Base-by-base conservation (phyloP, 2,113 vertebrate species). In the Carlito syrichta region DNA sequence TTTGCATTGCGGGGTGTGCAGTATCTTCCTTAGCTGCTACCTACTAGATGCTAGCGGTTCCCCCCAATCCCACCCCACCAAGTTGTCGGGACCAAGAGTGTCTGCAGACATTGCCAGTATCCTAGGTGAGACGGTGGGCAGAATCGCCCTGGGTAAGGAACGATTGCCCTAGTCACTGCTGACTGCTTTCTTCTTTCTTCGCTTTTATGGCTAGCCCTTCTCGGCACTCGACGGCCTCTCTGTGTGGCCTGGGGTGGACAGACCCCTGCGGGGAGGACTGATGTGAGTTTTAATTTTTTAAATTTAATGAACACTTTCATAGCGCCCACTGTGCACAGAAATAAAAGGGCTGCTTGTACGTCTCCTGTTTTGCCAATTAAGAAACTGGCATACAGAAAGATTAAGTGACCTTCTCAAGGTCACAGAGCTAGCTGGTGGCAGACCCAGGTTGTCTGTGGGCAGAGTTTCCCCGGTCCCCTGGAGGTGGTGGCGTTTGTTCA, bases 1-100 rank as follows among this genome's bases (percentile, higher is more conserved):
- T 27, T 27, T 84, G 56, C 1, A 0, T 45, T 30, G 8, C 32
- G 1, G 1, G 23, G 1, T 13, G 23, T 50, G 27, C 13, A 17
- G 27, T 9, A 35, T 56, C 45, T 38, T 23, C 38, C 38, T 11
- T 2, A 4, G 9, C 45, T 20, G 76, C 68, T 27, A 2, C 35
- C 45, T 16, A 11, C 16, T n/a, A 14, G 66, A 4, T 54, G n/a
- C 74, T 3, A 6, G 76, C 69, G 25, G 58, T 11, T 5, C 45
- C 35, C 22, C 32, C 27, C 2, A 11, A 40, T 43, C 71, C 27
- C 16, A 16, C 30, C 73, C 40, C 27, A 7, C 43, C 25, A 5
- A 23, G 9, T 11, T 38, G n/a, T 77, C 38, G 62, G n/a, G 22
- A 43, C 58, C 1, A 2, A 0, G 12, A 3, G 20, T 10, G 25